Evolutionary conservation across 1,140 invertebrate genomes (phyloP), one percentile per base, ranked within the genome.

Genomic region (Acromyrmex echinatior): DNA sequence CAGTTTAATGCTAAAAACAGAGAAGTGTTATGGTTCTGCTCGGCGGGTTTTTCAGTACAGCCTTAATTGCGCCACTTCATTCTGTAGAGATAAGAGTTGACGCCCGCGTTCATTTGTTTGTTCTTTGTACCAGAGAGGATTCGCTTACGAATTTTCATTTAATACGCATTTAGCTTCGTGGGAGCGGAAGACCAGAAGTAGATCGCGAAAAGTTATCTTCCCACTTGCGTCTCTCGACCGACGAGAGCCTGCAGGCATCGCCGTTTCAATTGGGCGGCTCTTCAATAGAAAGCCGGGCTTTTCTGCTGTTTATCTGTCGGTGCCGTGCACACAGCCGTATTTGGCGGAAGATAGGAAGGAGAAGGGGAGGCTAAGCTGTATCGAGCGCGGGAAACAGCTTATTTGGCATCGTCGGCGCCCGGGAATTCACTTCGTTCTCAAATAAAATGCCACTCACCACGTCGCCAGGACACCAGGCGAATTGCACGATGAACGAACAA

Each of bases 301-400:
- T 91, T 87, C 85, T 88, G 58, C 84, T 73, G 63, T 91, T 92
- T 91, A 90, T 92, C 87, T 91, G 85, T 62, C 60, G 6, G 62
- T 66, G 58, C 70, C 60, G 88, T 80, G 80, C 86, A 66, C 49
- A 65, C 53, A 62, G 51, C 39, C 60, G 60, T 78, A 71, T 87
- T 76, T 45, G 63, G 70, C 31, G 77, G 56, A 77, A 58, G 77
- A 70, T 66, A 82, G 80, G 63, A 45, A 66, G 78, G 66, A 63
- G 62, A 49, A 81, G 66, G 18, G n/a, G 25, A 1, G 28, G 62
- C 49, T 78, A 71, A 63, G 80, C 80, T 68, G 74, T 62, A 74
- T 77, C 62, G 80, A 84, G 80, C 80, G 80, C 45, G 78, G 73
- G 58, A 88, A 77, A 85, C 80, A 71, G 81, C 77, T 87, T 87